Base-by-base conservation (phyloP, 2,888 invertebrate genomes). In the Portevinia maculata region DNA sequence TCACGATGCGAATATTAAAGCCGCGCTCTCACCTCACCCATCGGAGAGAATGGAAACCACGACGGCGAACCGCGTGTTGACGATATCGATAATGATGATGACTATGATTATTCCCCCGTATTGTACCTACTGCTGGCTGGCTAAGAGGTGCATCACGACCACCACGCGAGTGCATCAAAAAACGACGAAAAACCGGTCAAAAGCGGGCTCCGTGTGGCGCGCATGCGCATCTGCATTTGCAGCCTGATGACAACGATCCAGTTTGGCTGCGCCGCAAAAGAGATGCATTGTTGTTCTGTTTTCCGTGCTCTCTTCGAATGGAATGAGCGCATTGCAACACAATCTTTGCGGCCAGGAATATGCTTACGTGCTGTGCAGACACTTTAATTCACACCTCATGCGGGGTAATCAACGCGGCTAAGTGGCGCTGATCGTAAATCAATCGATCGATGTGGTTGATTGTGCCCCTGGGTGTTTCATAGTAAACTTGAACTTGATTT, bases 381-480 rank as follows among this genome's bases (percentile, higher is more conserved):
- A 59, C 75, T 75, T 81, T 71, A 67, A 67, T 78, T 83, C 65
- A 67, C 83, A 83, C 83, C 81, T 83, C 67, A 60, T 73, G 71
- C 60, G 34, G 50, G 34, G 65, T 73, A 83, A 83, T 83, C 65
- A 78, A 73, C 78, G 73, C 71, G 62, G 67, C 60, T n/a, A 75
- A 41, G 60, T 76, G 83, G 71, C 83, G 71, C 78, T 83, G 62
- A 73, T 78, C 78, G 71, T 83, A 83, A 83, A 83, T 83, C 83
- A 83, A 76, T 67, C 76, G 71, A 21, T 19, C 30, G 78, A 67
- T 62, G 17, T 15, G 48, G 28, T 64, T 65, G 67, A 83, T 83
- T 78, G 55, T 73, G 71, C 67, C 67, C 57, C 71, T 73, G 71
- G 78, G 78, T 71, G 78, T 28, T 70, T 9, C 32, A 32, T 17